Conservation (phyloP, 2,113 vertebrate species). For the Dinomys branickii region DNA sequence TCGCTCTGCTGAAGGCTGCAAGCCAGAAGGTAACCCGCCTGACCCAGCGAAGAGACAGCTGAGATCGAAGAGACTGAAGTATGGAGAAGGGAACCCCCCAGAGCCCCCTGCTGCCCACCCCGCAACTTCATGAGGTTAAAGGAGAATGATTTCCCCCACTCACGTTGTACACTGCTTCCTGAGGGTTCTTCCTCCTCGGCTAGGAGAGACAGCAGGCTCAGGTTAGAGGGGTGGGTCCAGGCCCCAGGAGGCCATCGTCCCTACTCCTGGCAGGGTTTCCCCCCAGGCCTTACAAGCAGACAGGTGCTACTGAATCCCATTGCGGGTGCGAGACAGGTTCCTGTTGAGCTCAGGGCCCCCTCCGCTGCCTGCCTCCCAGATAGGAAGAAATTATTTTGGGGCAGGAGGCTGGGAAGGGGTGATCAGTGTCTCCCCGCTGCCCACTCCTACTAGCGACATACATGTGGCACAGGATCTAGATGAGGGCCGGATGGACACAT, state of each 20-base stretch:
- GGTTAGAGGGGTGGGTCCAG: background rate
- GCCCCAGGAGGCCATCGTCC: background rate
- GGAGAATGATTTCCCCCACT: constrained; percentile 66
- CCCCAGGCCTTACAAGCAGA: background rate
- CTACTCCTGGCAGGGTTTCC: rapidly evolving
- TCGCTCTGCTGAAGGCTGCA: background rate
- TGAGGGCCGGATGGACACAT: background rate
- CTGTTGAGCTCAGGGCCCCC: too few relatives aligned
- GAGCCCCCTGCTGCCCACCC: background rate
- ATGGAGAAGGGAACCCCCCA: rapidly evolving
- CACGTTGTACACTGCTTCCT: constrained; percentile 86
- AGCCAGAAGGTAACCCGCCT: background rate
- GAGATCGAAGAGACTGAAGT: background rate
- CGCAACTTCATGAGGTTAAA: background rate
- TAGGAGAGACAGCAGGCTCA: constrained; percentile 62
- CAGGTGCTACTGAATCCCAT: too few relatives aligned
- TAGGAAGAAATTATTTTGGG: rapidly evolving
- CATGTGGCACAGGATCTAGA: too few relatives aligned
- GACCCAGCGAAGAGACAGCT: background rate
- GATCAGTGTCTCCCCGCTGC: rapidly evolving
- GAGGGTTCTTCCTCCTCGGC: constrained; percentile 84
- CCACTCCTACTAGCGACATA: background rate
- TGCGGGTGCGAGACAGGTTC: too few relatives aligned
- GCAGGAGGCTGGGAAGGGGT: background rate
- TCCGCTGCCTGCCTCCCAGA: background rate